These are phyloP conservation scores for Aptenodytes patagonicus DNA, from an alignment of 2,113 vertebrate genomes.

Conservation along the genomic window DNA sequence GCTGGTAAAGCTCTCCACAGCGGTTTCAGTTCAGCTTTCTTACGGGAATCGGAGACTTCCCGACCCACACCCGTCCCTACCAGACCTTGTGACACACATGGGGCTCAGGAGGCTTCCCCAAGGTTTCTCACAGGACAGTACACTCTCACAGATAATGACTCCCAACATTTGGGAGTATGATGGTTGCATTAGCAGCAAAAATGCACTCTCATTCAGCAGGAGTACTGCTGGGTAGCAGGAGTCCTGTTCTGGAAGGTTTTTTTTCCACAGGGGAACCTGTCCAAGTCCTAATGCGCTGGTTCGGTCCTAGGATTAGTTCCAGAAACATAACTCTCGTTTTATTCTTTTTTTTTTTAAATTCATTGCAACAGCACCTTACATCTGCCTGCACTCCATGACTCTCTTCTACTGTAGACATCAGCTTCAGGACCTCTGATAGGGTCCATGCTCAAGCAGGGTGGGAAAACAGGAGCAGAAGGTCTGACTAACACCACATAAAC, in stretches of 20 bases:
- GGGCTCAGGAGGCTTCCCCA: neutral
- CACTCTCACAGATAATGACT: neutral
- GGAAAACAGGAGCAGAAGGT: neutral
- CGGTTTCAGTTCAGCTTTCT: constrained; percentile 58
- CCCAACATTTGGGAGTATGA: neutral
- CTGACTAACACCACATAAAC: neutral
- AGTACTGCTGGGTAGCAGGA: neutral
- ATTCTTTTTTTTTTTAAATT: neutral
- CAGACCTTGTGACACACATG: neutral
- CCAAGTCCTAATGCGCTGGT: neutral
- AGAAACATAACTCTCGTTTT: neutral
- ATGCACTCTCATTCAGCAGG: neutral
- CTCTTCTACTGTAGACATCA: neutral
- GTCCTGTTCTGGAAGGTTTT: neutral
- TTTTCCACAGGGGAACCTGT: neutral
- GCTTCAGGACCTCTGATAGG: neutral
- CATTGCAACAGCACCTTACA: neutral
- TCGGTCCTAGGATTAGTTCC: neutral
- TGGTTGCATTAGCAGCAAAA: neutral
- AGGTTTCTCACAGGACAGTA: neutral
- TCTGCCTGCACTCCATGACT: neutral
- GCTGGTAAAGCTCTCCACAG: constrained; percentile 20
- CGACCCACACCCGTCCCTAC: neutral
- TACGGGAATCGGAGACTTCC: neutral
- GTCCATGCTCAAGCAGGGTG: rapidly evolving